Base-by-base conservation (phyloP, 2,888 invertebrate genomes). In the Maniola hyperantus region DNA sequence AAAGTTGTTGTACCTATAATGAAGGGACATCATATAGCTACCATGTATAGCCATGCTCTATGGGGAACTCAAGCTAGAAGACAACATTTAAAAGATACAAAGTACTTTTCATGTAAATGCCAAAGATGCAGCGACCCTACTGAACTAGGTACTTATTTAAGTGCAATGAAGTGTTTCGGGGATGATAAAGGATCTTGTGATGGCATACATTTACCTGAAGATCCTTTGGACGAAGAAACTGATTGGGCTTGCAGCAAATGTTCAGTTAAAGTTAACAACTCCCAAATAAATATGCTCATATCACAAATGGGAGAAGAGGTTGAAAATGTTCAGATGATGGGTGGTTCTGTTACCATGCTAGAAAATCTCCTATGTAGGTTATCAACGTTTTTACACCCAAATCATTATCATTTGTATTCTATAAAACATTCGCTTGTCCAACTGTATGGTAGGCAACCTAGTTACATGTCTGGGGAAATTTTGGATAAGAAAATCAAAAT, bases 31-130 rank as follows among this genome's bases (percentile, higher is more conserved):
- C 96, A 97, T 79, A 93, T 98, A 42, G 94, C 95, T 8, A 97
- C 97, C 0, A 97, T 96, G 94, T 98, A 97, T 76, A 97, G 97
- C 6, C 97, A 97, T 79, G 96, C 97, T 10, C 85, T 98, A 68
- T 97, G 97, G 97, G 96, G 97, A 1, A 97, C 97, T 0, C 95
- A 95, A 81, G 95, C 95, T 46, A 93, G 97, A 72, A 93, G 96
- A 69, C 96, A 96, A 73, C 97, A 97, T 87, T 88, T 97, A 26
- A 91, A 93, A 73, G 94, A 95, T 68, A 96, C 96, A 0, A 97
- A 97, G 85, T 97, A 96, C 79, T 97, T 97, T 74, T 83, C 92
- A 0, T 97, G 97, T 72, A 89, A 88, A 74, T 97, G 97, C 81
- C 81, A 88, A 63, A 93, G 97, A 72, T 97, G 97, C 75, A 84